These are phyloP conservation scores for Rhegmatorhina hoffmannsi DNA, from an alignment of 2,113 vertebrate species.

Conservation along the genomic window DNA sequence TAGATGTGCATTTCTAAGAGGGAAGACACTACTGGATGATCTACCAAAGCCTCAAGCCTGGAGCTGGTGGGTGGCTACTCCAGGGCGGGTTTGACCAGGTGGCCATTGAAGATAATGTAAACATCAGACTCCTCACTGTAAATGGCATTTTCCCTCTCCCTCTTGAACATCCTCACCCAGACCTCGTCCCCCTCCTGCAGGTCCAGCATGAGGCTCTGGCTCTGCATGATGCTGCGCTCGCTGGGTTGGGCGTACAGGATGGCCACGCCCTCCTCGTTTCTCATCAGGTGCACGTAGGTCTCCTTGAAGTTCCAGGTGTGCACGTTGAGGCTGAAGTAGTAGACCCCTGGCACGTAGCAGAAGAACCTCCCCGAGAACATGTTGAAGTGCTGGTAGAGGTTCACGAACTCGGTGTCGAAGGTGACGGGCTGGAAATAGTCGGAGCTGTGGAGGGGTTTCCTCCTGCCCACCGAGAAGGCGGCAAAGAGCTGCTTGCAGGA, in stretches of 20 bases:
- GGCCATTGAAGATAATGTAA: conserved; percentile 85
- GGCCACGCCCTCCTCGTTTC: conserved; percentile 73
- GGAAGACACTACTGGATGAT: no score
- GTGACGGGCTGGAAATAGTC: conserved; percentile 80
- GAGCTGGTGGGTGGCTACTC: conserved; percentile 42
- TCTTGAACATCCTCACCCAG: conserved; percentile 86
- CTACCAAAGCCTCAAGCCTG: neutral
- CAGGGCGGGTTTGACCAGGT: conserved; percentile 78
- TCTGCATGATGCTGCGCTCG: conserved; percentile 88
- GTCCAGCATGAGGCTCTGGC: conserved; percentile 85
- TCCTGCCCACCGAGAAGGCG: conserved; percentile 85
- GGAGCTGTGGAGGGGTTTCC: conserved; percentile 81
- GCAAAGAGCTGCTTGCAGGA: conserved; percentile 78
- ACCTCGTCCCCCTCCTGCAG: conserved; percentile 81
- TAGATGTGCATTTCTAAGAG: no score
- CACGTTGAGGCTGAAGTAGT: conserved; percentile 87
- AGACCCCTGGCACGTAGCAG: conserved; percentile 82
- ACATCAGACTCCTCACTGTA: conserved; percentile 85
- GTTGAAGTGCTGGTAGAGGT: conserved; percentile 84
- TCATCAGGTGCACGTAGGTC: conserved; percentile 89
- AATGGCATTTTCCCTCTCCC: conserved; percentile 83
- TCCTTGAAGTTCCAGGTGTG: conserved; percentile 91
- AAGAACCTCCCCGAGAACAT: conserved; percentile 88
- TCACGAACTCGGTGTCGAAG: conserved; percentile 86
- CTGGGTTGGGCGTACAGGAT: conserved; percentile 88